Conservation (phyloP, 2,113 vertebrate species). For the Megatriorchis doriae region DNA sequence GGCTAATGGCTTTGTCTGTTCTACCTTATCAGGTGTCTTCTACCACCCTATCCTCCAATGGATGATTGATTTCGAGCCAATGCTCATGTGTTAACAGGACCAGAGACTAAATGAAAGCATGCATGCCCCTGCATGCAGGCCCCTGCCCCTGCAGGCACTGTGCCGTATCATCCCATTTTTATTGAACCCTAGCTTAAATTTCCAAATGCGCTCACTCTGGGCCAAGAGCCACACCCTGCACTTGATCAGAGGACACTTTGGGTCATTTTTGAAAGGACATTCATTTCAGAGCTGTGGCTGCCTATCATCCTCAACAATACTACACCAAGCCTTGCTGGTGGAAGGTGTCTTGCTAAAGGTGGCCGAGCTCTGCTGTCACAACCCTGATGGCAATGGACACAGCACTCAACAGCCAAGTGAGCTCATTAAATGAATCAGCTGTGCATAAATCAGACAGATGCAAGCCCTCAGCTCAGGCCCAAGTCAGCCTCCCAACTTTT, state of each 20-base stretch:
- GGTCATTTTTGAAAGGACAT: background rate
- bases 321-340: too few relatives aligned
- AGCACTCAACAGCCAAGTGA: background rate
- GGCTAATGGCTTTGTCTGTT: background rate
- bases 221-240: background rate
- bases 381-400: rapidly evolving
- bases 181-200: background rate
- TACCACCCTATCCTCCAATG: background rate
- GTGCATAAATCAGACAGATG: background rate
- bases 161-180: background rate
- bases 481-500: background rate
- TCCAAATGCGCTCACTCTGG: rapidly evolving
- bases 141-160: background rate
- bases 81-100: rapidly evolving
- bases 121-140: background rate
- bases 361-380: background rate
- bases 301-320: background rate
- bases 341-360: too few relatives aligned
- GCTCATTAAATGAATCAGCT: background rate
- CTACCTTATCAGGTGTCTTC: background rate
- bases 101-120: background rate
- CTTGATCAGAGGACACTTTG: rapidly evolving
- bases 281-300: background rate
- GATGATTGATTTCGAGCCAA: background rate
- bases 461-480: background rate